Evolutionary conservation across 2,888 invertebrate genomes (phyloP).

Genomic region (Xylocampa areola): DNA sequence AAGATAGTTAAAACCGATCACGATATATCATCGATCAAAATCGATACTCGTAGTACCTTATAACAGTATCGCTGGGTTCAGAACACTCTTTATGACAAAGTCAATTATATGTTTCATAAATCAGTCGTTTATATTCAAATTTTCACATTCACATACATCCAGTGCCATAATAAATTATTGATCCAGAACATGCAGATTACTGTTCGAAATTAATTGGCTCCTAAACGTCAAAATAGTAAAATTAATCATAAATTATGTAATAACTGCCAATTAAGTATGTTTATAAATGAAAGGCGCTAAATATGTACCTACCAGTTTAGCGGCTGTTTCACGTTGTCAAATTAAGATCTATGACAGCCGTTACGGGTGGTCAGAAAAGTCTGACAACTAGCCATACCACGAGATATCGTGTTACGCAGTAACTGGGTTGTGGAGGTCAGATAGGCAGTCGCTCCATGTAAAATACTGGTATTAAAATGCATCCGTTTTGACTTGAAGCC

Average conservation of each 20-base stretch:
- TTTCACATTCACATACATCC: neutral
- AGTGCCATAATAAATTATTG: slow-evolving; percentile 2
- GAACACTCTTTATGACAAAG: neutral
- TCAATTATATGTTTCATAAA: slow-evolving; percentile 1
- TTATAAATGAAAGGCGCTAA: neutral
- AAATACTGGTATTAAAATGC: too few species aligned
- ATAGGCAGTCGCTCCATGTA: too few species aligned
- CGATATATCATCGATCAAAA: too few species aligned
- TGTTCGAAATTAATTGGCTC: slow-evolving; percentile 16
- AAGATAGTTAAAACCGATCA: neutral
- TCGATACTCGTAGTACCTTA: neutral
- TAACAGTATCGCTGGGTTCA: neutral
- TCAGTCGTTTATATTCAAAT: neutral
- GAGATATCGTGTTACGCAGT: too few species aligned
- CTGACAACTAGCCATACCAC: too few species aligned
- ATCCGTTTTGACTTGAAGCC: too few species aligned
- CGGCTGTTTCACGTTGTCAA: too few species aligned
- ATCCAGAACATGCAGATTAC: slow-evolving; percentile 4
- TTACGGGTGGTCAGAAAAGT: too few species aligned
- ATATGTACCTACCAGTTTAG: too few species aligned
- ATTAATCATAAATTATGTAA: slow-evolving; percentile 16
- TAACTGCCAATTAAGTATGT: slow-evolving; percentile 17
- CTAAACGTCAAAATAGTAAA: slow-evolving; percentile 13
- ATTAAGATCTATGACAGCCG: too few species aligned
- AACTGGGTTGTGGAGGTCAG: too few species aligned